Conservation (phyloP, 2,113 vertebrate species). For the Xenopus borealis region DNA sequence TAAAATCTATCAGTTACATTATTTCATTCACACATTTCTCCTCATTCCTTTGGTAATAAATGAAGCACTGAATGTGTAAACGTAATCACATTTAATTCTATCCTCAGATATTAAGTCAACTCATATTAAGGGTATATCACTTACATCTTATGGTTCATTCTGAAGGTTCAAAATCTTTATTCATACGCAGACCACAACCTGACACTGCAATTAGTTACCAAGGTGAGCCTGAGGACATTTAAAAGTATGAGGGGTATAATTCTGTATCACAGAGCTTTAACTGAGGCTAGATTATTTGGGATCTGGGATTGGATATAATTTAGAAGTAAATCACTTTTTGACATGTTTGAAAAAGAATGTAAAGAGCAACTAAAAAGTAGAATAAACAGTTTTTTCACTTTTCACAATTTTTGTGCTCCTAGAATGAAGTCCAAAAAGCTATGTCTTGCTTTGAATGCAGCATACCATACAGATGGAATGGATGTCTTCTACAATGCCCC, state of each 20-base stretch:
- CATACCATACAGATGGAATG: too few relatives aligned
- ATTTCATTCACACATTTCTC: constrained; percentile 15
- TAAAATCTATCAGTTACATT: constrained; percentile 15
- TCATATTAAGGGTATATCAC: constrained; percentile 23
- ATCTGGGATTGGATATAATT: background rate
- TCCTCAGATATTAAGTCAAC: constrained; percentile 1
- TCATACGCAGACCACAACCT: constrained; percentile 17
- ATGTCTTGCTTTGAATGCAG: too few relatives aligned
- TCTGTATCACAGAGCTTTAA: background rate
- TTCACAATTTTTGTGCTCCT: too few relatives aligned
- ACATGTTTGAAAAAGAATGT: too few relatives aligned
- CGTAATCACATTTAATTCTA: constrained; percentile 21
- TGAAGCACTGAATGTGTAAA: constrained; percentile 32
- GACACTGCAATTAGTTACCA: constrained; percentile 8
- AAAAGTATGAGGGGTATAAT: background rate
- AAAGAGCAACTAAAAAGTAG: too few relatives aligned
- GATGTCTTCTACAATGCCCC: too few relatives aligned
- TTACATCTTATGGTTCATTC: constrained; percentile 20
- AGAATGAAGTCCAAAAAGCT: too few relatives aligned
- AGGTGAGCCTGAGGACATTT: background rate
- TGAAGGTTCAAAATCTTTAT: constrained; percentile 4
- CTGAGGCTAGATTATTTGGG: background rate
- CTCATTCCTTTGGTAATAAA: constrained; percentile 18
- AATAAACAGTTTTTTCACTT: too few relatives aligned
- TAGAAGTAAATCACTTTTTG: too few relatives aligned